Evolutionary conservation across 1,140 invertebrate species (phyloP).

Genomic region (Eubasilissa regina): DNA sequence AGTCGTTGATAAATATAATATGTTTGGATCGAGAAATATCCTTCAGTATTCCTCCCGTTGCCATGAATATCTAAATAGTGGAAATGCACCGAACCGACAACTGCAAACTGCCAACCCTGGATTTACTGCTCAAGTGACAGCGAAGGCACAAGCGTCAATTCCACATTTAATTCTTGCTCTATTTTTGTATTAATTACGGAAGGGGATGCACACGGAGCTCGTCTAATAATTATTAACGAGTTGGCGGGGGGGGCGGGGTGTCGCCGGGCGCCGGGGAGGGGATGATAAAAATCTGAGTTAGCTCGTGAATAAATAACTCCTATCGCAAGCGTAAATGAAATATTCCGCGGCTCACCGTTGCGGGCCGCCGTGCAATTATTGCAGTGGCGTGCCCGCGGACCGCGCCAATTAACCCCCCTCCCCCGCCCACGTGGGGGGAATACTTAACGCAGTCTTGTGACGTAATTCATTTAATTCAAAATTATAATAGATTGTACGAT

Average conservation of each 20-base stretch:
- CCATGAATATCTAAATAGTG: too few species aligned
- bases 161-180: constrained; percentile 4
- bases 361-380: constrained; percentile 35
- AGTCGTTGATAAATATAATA: too few species aligned
- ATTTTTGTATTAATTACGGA: background rate
- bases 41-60: too few species aligned
- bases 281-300: constrained; percentile 21
- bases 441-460: constrained; percentile 2
- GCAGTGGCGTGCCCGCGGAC: constrained; percentile 33
- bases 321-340: constrained; percentile 35
- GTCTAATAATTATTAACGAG: constrained; percentile 8
- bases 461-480: too few species aligned
- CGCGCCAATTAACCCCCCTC: constrained; percentile 5
- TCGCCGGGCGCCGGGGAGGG: background rate
- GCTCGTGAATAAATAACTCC: constrained; percentile 21
- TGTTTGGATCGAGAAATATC: too few species aligned
- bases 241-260: background rate
- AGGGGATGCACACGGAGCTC: background rate
- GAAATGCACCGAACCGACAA: too few species aligned
- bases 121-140: background rate
- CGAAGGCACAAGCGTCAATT: background rate
- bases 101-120: too few species aligned
- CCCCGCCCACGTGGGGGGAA: background rate
- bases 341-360: constrained; percentile 14
- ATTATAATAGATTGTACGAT: too few species aligned